Evolutionary conservation across 1,140 invertebrate genomes (phyloP).

Genomic region (Lepidotrigona ventralis): DNA sequence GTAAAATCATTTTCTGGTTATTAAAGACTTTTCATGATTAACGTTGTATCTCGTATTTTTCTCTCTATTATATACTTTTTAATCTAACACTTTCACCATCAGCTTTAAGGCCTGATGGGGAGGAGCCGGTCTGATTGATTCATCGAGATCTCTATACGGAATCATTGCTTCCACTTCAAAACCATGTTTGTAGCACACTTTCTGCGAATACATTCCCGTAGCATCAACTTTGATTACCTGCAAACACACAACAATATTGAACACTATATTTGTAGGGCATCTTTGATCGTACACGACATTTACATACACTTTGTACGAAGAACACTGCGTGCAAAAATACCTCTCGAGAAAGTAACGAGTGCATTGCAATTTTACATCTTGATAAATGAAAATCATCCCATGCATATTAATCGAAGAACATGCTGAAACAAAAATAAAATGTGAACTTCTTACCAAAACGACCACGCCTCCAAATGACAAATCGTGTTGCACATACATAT

Average conservation of each 20-base stretch:
- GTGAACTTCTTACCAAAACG: not conserved
- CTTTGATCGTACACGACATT: not conserved
- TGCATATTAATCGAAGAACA: slow-evolving; percentile 72
- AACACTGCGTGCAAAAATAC: slow-evolving; percentile 43
- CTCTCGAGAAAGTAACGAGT: slow-evolving; percentile 46
- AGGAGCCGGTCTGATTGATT: slow-evolving; percentile 80
- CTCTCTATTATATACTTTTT: slow-evolving; percentile 37
- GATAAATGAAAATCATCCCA: slow-evolving; percentile 70
- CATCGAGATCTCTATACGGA: slow-evolving; percentile 83
- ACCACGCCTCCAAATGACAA: not conserved
- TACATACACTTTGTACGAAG: slow-evolving; percentile 22
- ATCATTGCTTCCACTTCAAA: slow-evolving; percentile 84
- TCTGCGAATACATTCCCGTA: slow-evolving; percentile 89
- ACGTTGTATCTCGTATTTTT: not conserved
- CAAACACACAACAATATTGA: slow-evolving; percentile 53
- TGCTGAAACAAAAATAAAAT: slow-evolving; percentile 75
- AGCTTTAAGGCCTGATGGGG: slow-evolving; percentile 85
- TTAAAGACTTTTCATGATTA: slow-evolving; percentile 7
- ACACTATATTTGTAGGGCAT: not conserved
- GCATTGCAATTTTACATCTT: slow-evolving; percentile 51
- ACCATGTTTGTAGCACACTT: slow-evolving; percentile 85
- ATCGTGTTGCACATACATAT: not conserved
- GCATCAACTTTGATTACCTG: slow-evolving; percentile 89
- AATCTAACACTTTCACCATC: slow-evolving; percentile 80
- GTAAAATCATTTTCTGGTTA: slow-evolving; percentile 16